phyloP scores from a whole-genome alignment of 2,113 vertebrate genomes.

The Brachypodius melanocephalos region DNA sequence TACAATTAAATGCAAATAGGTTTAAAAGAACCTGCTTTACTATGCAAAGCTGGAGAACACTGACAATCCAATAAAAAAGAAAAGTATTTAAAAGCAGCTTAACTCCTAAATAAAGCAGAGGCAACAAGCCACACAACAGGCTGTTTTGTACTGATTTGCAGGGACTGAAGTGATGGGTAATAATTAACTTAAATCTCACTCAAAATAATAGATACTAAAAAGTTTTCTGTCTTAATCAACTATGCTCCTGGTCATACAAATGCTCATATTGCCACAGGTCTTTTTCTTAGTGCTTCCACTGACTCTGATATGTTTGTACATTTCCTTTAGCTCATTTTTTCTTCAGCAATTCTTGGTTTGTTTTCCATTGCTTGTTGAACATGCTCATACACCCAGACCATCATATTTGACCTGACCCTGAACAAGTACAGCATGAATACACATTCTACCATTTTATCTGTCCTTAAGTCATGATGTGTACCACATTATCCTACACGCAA shows the following conservation, averaged over 20 bases:
- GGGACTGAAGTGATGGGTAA: background rate
- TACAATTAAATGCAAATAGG: slow-evolving; percentile 12
- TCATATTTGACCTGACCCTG: background rate
- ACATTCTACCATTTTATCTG: background rate
- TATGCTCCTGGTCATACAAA: background rate
- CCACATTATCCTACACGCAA: background rate
- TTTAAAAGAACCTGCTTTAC: slow-evolving; percentile 18
- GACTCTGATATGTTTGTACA: background rate
- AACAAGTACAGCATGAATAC: background rate
- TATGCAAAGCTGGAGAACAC: slow-evolving; percentile 4
- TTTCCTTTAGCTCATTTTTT: background rate
- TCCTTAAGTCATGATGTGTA: background rate
- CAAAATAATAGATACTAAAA: background rate
- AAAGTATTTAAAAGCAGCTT: background rate
- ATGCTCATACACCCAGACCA: background rate
- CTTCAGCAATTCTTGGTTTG: background rate
- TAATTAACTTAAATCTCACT: background rate
- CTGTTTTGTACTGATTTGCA: background rate
- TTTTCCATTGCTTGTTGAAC: background rate
- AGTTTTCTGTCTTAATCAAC: background rate
- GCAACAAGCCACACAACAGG: background rate
- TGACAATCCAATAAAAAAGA: background rate
- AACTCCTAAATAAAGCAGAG: background rate
- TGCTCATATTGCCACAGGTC: background rate
- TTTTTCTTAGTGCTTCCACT: background rate